Percentiles rank a stretch among this genome's conserved stretches.
phyloP scores from a whole-genome alignment of 2,113 vertebrate species.

The Indicator maculatus region DNA sequence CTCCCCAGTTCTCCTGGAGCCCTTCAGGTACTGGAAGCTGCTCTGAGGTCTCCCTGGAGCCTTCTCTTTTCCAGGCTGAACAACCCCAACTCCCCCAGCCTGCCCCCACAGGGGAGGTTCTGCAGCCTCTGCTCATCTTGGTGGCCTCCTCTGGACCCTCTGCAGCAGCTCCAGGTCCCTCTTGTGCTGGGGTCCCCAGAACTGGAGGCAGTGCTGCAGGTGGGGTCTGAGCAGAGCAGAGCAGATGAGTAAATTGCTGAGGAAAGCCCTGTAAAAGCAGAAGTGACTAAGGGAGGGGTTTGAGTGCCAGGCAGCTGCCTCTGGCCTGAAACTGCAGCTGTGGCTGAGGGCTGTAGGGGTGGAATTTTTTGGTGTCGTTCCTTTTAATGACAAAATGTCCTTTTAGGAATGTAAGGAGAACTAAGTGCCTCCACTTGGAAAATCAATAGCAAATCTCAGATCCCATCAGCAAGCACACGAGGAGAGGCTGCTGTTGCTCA shows the following conservation, averaged over 20 bases:
- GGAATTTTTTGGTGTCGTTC: constrained; percentile 8
- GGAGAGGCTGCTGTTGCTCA: constrained; percentile 46
- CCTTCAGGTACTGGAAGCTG: no score
- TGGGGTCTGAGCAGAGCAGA: no score
- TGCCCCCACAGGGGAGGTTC: no score
- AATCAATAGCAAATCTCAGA: constrained; percentile 69
- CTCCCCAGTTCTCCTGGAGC: no score
- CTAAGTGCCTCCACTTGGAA: constrained; percentile 49
- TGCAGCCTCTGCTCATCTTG: no score
- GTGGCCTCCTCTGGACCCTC: no score
- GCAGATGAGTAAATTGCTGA: background rate
- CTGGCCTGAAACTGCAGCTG: background rate
- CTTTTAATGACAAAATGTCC: constrained; percentile 41
- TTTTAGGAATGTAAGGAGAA: constrained; percentile 31
- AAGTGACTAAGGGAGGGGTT: background rate
- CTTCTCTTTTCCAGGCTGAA: no score
- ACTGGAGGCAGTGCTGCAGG: no score
- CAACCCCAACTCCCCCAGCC: no score
- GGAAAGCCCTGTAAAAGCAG: background rate
- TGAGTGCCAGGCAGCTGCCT: background rate
- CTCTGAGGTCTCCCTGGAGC: no score
- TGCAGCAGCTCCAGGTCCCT: no score
- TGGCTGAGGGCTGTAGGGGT: background rate
- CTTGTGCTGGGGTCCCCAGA: no score
- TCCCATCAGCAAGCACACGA: constrained; percentile 15